Percentiles rank a stretch among this genome's conserved stretches.
Conservation (phyloP, 2,797 vertebrate species). For the Danio choprae region DNA sequence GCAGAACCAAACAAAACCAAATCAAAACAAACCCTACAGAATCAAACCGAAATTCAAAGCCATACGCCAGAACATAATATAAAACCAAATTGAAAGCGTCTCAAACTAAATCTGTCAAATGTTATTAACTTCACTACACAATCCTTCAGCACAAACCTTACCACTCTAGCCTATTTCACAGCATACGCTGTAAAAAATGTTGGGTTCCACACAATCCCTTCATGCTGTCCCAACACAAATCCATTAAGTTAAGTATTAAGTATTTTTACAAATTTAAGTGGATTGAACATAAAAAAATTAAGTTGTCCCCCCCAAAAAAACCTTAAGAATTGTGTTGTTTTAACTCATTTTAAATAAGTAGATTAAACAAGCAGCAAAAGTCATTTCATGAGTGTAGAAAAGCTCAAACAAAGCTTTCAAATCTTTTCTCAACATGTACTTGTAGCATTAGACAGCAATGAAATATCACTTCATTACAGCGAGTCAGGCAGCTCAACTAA, state of each 20-base stretch:
- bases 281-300: too few species aligned
- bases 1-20: not conserved
- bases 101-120: not conserved
- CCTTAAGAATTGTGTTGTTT: too few species aligned
- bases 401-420: not conserved
- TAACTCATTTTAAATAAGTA: too few species aligned
- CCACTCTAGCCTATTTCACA: not conserved
- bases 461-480: conserved; percentile 37
- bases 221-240: too few species aligned
- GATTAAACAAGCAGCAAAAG: too few species aligned
- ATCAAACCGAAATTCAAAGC: not conserved
- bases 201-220: too few species aligned
- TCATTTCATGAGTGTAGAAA: too few species aligned
- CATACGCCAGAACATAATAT: not conserved
- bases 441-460: conserved; percentile 27
- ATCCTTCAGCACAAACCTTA: not conserved
- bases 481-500: not conserved
- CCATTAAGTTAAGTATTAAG: too few species aligned
- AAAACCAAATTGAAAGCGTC: not conserved
- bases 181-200: too few species aligned
- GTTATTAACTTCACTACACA: not conserved
- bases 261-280: too few species aligned
- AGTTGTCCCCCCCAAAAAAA: too few species aligned
- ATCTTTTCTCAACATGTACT: not conserved
- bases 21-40: not conserved